Percentiles rank a stretch among this genome's conserved stretches.
Evolutionary conservation across 53 echinoderm and acorn worm species (phyloP).

Genomic region (Astropecten irregularis): DNA sequence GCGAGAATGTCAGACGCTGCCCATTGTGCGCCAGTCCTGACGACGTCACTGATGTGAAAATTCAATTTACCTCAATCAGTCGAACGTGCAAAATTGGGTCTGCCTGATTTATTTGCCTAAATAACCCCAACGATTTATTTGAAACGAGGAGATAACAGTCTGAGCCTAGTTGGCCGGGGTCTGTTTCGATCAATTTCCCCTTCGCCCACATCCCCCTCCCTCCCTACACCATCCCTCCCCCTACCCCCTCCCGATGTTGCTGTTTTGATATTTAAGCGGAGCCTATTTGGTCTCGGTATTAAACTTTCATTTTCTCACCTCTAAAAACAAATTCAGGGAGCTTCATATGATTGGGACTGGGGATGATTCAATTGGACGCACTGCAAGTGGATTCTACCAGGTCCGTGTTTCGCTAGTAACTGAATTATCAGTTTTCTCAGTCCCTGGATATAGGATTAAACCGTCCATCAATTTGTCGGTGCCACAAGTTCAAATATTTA

Average conservation of each 20-base stretch:
- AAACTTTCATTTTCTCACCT: no score
- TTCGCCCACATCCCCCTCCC: no score
- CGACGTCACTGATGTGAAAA: conserved; percentile 20
- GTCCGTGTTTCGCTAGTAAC: neutral
- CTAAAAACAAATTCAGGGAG: no score
- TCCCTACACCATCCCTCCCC: no score
- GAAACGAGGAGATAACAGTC: no score
- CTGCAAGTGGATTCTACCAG: neutral
- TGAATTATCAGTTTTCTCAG: neutral
- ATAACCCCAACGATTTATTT: neutral
- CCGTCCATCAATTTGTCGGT: neutral
- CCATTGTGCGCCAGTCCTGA: neutral
- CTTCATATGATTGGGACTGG: no score
- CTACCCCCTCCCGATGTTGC: no score
- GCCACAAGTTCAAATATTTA: neutral
- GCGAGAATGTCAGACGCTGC: neutral
- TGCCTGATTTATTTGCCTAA: neutral
- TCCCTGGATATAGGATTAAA: neutral
- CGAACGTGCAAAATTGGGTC: neutral
- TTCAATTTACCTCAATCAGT: conserved; percentile 16
- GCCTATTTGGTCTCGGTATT: no score
- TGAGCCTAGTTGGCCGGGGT: no score
- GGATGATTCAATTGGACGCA: neutral
- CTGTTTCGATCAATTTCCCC: no score
- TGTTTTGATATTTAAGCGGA: no score